A percentile compares a stretch with the other conserved stretches of the same genome.
phyloP scores from a whole-genome alignment of 1,140 invertebrate genomes.

The Anastatus disparis region DNA sequence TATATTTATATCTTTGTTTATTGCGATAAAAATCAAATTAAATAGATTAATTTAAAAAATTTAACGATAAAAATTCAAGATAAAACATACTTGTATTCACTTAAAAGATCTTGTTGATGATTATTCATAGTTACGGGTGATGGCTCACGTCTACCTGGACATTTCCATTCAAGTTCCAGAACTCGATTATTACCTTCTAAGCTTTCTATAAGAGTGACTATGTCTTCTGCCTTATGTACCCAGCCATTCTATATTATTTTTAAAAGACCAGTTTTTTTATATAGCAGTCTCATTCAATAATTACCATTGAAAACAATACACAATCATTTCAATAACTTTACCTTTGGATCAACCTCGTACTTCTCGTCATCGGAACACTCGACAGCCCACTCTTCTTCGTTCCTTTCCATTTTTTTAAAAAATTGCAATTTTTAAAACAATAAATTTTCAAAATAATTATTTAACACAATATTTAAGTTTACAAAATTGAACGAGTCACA shows the following conservation, averaged over 20 bases:
- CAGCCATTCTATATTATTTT: slow-evolving; percentile 53
- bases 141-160: slow-evolving; percentile 71
- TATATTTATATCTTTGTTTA: too few species aligned
- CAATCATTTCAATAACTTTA: slow-evolving; percentile 35
- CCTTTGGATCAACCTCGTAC: slow-evolving; percentile 59
- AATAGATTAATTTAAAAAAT: too few species aligned
- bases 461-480: slow-evolving; percentile 24
- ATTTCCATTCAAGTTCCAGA: slow-evolving; percentile 72
- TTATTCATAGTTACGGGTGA: slow-evolving; percentile 65
- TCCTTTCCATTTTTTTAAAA: slow-evolving; percentile 58
- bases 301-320: not conserved
- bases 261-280: not conserved
- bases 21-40: too few species aligned
- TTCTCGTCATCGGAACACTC: slow-evolving; percentile 74
- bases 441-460: slow-evolving; percentile 15
- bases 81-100: slow-evolving; percentile 59
- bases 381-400: slow-evolving; percentile 67
- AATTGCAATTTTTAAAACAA: slow-evolving; percentile 1
- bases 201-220: slow-evolving; percentile 70
- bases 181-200: slow-evolving; percentile 68
- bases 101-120: slow-evolving; percentile 57
- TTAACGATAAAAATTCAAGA: slow-evolving; percentile 6
- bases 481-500: slow-evolving; percentile 22
- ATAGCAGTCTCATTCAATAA: not conserved
- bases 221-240: slow-evolving; percentile 63